Conservation (phyloP, 64 coral and sea anemone genomes). For the Dendrophyllia cribrosa region DNA sequence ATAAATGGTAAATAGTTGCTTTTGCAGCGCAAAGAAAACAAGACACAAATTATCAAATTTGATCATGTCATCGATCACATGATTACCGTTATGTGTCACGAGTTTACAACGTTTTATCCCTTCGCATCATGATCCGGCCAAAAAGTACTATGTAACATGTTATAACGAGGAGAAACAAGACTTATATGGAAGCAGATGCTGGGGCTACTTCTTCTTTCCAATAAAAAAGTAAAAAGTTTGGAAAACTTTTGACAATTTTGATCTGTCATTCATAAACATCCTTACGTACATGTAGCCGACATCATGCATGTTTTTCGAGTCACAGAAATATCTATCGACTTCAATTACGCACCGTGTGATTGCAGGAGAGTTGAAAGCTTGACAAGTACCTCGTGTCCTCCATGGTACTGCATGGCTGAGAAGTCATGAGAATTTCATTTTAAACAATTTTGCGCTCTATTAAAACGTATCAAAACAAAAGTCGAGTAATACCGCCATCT, state of each 20-base stretch:
- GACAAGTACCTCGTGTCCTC: conserved; percentile 75
- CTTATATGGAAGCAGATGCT: too few relatives aligned
- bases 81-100: not conserved
- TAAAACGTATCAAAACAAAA: not conserved
- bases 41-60: not conserved
- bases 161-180: not conserved
- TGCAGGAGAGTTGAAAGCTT: conserved; percentile 72
- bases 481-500: not conserved
- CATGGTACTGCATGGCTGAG: conserved; percentile 65
- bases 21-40: not conserved
- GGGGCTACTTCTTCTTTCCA: not conserved
- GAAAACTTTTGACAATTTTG: too few relatives aligned
- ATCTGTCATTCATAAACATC: too few relatives aligned
- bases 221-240: not conserved
- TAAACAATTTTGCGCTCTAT: not conserved
- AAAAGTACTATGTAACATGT: too few relatives aligned
- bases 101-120: too few relatives aligned
- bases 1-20: not conserved
- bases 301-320: too few relatives aligned
- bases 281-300: too few relatives aligned
- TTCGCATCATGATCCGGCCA: too few relatives aligned
- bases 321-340: not conserved
- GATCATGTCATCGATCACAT: not conserved
- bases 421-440: conserved; percentile 26
- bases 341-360: conserved; percentile 68